Evolutionary conservation across 1,140 invertebrate species (phyloP).

Genomic region (Oncopeltus fasciatus): DNA sequence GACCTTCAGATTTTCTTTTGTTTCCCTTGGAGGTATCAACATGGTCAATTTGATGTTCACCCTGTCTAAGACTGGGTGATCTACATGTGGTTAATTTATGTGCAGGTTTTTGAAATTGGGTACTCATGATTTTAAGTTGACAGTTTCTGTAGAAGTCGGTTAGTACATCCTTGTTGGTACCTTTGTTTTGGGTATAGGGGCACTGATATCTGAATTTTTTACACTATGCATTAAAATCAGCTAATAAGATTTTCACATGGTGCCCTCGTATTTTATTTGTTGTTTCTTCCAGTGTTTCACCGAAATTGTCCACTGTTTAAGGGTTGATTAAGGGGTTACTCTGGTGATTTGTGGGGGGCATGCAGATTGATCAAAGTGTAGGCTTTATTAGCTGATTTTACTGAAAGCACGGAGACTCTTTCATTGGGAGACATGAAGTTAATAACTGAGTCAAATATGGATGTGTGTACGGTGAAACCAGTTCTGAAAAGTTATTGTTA

Average conservation of each 20-base stretch:
- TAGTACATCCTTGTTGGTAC: neutral
- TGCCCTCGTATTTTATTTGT: conserved; percentile 14
- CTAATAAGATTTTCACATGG: conserved; percentile 11
- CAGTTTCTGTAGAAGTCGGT: neutral
- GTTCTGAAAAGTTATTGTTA: conserved; percentile 13
- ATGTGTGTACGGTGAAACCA: conserved; percentile 14
- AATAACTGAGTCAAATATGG: conserved; percentile 10
- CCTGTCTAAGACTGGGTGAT: neutral
- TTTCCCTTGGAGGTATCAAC: no score
- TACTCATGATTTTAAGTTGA: neutral
- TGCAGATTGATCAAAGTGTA: conserved; percentile 18
- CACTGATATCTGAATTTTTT: neutral
- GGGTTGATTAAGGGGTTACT: conserved; percentile 16
- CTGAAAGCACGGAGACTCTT: conserved; percentile 10
- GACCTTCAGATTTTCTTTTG: no score
- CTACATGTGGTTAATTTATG: neutral
- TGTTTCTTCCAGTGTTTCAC: conserved; percentile 16
- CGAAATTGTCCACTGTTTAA: conserved; percentile 13
- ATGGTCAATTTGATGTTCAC: neutral
- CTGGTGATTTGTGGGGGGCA: conserved; percentile 13
- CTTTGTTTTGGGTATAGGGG: neutral
- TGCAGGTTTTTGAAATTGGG: neutral
- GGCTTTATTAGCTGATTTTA: conserved; percentile 15
- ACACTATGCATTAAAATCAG: neutral
- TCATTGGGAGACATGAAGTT: conserved; percentile 16